These are phyloP conservation scores for Donacobius atricapilla DNA, from an alignment of 2,113 vertebrate species.

Conservation along the genomic window DNA sequence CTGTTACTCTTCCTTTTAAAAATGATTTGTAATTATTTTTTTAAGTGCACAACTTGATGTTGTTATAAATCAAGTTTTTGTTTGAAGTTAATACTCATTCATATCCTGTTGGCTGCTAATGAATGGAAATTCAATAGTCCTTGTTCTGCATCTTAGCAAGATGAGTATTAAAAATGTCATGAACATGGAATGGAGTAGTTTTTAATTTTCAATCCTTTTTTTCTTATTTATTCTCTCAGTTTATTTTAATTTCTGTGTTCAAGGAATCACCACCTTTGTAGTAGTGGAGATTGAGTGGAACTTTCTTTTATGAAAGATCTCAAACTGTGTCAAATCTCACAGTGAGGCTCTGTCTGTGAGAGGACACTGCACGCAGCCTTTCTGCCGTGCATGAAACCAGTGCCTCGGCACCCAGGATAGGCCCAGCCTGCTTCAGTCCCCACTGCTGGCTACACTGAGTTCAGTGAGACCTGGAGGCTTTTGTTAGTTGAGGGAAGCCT, in stretches of 20 bases:
- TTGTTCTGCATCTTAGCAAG: conserved; percentile 73
- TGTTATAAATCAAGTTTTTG: conserved; percentile 59
- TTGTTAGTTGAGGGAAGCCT: neutral
- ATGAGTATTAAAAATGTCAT: conserved; percentile 73
- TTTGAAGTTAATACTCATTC: conserved; percentile 73
- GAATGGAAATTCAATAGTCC: conserved; percentile 68
- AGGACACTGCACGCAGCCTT: accelerated
- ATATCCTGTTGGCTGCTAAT: conserved; percentile 67
- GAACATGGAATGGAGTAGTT: conserved; percentile 63
- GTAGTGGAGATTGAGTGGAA: neutral
- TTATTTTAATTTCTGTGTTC: conserved; percentile 16
- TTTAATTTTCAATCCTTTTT: conserved; percentile 39
- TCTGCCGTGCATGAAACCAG: accelerated
- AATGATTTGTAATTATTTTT: conserved; percentile 74
- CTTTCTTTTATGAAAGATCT: neutral
- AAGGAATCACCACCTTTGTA: neutral
- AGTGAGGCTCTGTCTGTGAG: neutral
- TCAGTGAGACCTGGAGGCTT: neutral
- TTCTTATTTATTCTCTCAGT: conserved; percentile 18
- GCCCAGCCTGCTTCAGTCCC: neutral
- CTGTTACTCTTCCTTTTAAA: conserved; percentile 66
- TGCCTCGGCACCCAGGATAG: accelerated
- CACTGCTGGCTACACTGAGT: neutral
- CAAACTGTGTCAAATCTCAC: neutral
- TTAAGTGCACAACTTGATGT: conserved; percentile 65